A percentile compares a stretch with the other conserved stretches of the same genome.
phyloP scores from a whole-genome alignment of 2,797 vertebrate genomes.

The Hydrocynus forskahlii region DNA sequence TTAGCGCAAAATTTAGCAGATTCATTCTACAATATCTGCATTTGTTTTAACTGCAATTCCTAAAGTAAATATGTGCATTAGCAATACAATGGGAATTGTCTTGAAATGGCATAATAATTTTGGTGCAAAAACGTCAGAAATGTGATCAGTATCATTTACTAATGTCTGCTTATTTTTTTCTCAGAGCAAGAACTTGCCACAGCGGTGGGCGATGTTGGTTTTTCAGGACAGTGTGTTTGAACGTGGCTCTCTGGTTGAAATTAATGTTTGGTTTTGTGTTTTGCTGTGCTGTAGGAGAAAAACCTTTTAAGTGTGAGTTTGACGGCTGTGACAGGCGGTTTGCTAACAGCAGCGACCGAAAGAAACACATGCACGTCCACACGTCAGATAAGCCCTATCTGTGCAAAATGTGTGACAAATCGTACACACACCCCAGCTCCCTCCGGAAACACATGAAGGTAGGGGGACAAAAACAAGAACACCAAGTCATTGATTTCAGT shows the following conservation, averaged over 20 bases:
- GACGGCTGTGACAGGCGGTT: slow-evolving; percentile 99
- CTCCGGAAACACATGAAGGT: slow-evolving; percentile 99
- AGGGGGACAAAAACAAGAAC: slow-evolving; percentile 60
- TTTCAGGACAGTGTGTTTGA: background rate
- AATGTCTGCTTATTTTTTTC: background rate
- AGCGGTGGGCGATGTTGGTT: background rate
- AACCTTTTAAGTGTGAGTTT: slow-evolving; percentile 99
- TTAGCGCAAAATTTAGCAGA: background rate
- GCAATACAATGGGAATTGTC: background rate
- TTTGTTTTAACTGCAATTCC: background rate
- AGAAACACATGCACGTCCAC: slow-evolving; percentile 99
- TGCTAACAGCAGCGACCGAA: slow-evolving; percentile 99
- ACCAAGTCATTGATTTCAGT: slow-evolving; percentile 43
- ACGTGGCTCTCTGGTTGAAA: background rate
- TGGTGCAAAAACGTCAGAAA: background rate
- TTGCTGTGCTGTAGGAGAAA: slow-evolving; percentile 86
- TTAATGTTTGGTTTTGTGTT: slow-evolving; percentile 48
- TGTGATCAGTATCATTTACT: background rate
- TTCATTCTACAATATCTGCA: too few species aligned
- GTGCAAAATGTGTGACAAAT: slow-evolving; percentile 99
- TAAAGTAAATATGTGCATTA: background rate
- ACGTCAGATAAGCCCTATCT: slow-evolving; percentile 99
- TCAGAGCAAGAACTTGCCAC: too few species aligned
- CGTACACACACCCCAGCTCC: slow-evolving; percentile 99
- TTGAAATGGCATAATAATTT: background rate